Evolutionary conservation across 1,140 invertebrate genomes (phyloP).

Genomic region (Amphibalanus amphitrite): DNA sequence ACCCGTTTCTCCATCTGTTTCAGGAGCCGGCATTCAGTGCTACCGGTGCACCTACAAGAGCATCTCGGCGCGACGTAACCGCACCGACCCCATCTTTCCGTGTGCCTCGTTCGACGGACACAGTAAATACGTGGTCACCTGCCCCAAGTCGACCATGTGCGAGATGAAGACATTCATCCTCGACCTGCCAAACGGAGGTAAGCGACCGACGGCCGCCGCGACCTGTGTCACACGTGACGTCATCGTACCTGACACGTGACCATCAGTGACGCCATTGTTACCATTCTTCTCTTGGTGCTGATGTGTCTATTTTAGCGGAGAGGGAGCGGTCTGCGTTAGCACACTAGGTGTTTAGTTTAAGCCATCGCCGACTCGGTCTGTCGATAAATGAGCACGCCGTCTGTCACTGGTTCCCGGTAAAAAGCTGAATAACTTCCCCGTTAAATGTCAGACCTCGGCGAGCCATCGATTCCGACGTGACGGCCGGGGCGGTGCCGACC

Average conservation of each 20-base stretch:
- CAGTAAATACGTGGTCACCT: slow-evolving; percentile 42
- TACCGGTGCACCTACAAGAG: slow-evolving; percentile 43
- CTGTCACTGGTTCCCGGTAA: too few relatives aligned
- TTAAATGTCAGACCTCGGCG: neutral
- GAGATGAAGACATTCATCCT: slow-evolving; percentile 47
- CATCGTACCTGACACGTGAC: too few relatives aligned
- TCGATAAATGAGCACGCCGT: too few relatives aligned
- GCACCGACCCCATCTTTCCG: slow-evolving; percentile 34
- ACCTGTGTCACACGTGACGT: too few relatives aligned
- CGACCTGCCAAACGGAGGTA: slow-evolving; percentile 40
- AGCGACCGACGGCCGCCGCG: slow-evolving; percentile 16
- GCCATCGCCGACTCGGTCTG: too few relatives aligned
- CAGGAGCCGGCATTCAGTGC: slow-evolving; percentile 28
- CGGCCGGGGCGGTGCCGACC: too few relatives aligned
- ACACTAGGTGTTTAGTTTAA: too few relatives aligned
- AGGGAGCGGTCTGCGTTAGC: too few relatives aligned
- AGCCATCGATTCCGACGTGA: neutral
- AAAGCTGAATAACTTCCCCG: neutral
- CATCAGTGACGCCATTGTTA: too few relatives aligned
- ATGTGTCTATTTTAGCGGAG: too few relatives aligned
- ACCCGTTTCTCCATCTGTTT: too few relatives aligned
- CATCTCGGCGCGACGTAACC: slow-evolving; percentile 28
- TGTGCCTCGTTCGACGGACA: slow-evolving; percentile 53
- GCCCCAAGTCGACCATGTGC: slow-evolving; percentile 61
- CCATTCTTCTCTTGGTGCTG: too few relatives aligned